These are phyloP conservation scores for Dynastes grantii DNA, from an alignment of 2,888 invertebrate species.

Conservation along the genomic window DNA sequence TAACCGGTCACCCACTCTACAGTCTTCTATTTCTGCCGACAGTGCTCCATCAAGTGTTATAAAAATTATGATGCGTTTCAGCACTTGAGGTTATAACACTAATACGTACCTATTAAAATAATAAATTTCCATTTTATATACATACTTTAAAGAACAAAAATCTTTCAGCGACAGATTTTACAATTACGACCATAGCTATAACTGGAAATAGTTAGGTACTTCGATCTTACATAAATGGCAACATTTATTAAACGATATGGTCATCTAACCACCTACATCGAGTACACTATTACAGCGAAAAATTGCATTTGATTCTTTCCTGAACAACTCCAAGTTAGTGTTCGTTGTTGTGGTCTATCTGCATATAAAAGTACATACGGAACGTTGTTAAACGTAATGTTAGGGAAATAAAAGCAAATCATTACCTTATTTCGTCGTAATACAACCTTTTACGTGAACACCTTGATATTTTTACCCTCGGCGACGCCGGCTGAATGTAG, in stretches of 20 bases:
- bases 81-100: background rate
- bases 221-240: background rate
- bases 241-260: slow-evolving; percentile 13
- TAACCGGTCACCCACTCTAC: too few relatives aligned
- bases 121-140: slow-evolving; percentile 21
- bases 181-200: slow-evolving; percentile 19
- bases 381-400: slow-evolving; percentile 41
- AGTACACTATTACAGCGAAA: slow-evolving; percentile 1
- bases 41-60: too few relatives aligned
- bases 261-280: slow-evolving; percentile 11
- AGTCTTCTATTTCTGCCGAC: too few relatives aligned
- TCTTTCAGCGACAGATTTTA: slow-evolving; percentile 6
- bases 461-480: slow-evolving; percentile 57
- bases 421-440: slow-evolving; percentile 36
- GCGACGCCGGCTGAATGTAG: slow-evolving; percentile 59
- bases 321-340: slow-evolving; percentile 28
- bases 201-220: background rate
- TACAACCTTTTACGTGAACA: slow-evolving; percentile 43
- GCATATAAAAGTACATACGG: slow-evolving; percentile 24
- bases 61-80: background rate
- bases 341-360: slow-evolving; percentile 27
- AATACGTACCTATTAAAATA: background rate
- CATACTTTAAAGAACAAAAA: background rate
- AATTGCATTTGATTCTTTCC: slow-evolving; percentile 13
- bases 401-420: slow-evolving; percentile 43